These are phyloP conservation scores for Danio aesculapii DNA, from an alignment of 2,797 vertebrate genomes.

Conservation along the genomic window DNA sequence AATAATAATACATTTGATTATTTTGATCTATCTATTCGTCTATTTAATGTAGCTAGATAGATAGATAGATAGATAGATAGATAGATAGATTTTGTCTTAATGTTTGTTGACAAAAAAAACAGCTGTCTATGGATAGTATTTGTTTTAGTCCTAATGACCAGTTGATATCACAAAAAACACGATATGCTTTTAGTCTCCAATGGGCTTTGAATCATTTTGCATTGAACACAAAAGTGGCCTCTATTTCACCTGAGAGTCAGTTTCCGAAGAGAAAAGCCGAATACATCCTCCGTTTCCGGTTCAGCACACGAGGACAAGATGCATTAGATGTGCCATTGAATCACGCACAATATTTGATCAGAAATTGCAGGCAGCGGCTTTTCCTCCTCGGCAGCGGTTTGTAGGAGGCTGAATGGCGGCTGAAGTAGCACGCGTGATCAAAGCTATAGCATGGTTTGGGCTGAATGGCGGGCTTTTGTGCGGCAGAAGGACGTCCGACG, in stretches of 20 bases:
- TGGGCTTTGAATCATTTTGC: background rate
- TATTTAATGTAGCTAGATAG: too few species aligned
- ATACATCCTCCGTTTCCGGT: background rate
- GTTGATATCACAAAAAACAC: background rate
- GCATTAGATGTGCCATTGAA: slow-evolving; percentile 37
- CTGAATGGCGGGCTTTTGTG: slow-evolving; percentile 45
- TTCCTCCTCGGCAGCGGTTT: slow-evolving; percentile 6
- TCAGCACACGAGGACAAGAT: slow-evolving; percentile 19
- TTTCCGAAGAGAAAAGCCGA: slow-evolving; percentile 20
- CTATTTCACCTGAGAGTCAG: slow-evolving; percentile 7
- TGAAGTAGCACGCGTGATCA: slow-evolving; percentile 38
- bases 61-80: too few species aligned
- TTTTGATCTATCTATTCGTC: too few species aligned
- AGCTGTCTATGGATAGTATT: too few species aligned
- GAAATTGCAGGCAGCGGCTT: slow-evolving; percentile 39
- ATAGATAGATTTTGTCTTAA: too few species aligned
- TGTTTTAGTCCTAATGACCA: background rate
- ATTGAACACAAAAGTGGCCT: background rate
- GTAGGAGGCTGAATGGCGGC: slow-evolving; percentile 27
- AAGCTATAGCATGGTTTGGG: slow-evolving; percentile 4
- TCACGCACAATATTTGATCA: slow-evolving; percentile 42
- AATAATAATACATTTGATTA: too few species aligned
- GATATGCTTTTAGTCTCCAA: background rate
- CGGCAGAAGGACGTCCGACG: slow-evolving; percentile 1
- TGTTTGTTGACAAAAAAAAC: too few species aligned